These are phyloP conservation scores for Orestias chungarensis DNA, from an alignment of 2,797 vertebrate species.

Conservation along the genomic window DNA sequence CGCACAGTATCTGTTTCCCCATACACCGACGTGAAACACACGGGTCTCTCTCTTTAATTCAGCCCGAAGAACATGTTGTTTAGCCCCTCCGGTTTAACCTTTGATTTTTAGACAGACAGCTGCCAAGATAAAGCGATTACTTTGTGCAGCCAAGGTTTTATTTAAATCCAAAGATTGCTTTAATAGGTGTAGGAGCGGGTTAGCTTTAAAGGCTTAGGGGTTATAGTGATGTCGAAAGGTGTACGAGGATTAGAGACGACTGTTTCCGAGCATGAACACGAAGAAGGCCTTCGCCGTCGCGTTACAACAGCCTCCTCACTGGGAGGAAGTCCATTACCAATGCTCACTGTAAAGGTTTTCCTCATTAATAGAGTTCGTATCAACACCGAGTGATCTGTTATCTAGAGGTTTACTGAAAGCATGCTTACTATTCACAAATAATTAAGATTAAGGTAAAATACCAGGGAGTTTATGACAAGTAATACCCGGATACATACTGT, in stretches of 20 bases:
- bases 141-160: conserved; percentile 41
- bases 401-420: conserved; percentile 2
- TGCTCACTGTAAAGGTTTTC: conserved; percentile 62
- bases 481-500: neutral
- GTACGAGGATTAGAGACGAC: conserved; percentile 51
- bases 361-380: conserved; percentile 56
- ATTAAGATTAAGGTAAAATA: conserved; percentile 7
- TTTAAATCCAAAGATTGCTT: conserved; percentile 71
- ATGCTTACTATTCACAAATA: conserved; percentile 21
- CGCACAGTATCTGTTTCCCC: conserved; percentile 6
- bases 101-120: conserved; percentile 50
- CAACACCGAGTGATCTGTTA: conserved; percentile 37
- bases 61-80: conserved; percentile 30
- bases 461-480: neutral
- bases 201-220: conserved; percentile 65
- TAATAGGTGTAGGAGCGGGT: conserved; percentile 72
- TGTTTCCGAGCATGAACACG: conserved; percentile 51
- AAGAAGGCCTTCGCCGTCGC: conserved; percentile 43
- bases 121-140: conserved; percentile 68
- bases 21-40: neutral
- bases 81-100: conserved; percentile 25
- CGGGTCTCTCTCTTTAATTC: neutral
- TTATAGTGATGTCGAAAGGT: conserved; percentile 68
- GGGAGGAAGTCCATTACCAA: conserved; percentile 57
- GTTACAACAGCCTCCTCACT: conserved; percentile 66